phyloP scores from a whole-genome alignment of 2,797 vertebrate species.

The Dipus sagitta region DNA sequence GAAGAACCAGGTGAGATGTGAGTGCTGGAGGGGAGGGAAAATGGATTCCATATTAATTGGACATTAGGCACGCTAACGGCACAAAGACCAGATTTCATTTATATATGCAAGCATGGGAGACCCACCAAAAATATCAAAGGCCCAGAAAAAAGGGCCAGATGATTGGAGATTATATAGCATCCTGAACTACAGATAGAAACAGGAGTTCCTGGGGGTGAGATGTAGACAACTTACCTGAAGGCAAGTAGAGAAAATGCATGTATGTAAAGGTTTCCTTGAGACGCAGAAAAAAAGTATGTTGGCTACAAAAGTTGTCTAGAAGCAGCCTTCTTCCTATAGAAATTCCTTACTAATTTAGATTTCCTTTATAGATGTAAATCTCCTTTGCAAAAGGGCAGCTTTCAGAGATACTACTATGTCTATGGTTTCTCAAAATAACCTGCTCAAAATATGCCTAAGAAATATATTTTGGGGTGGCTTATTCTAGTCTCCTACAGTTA shows the following conservation, averaged over 20 bases:
- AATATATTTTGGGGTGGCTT: background rate
- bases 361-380: constrained; percentile 40
- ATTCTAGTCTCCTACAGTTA: background rate
- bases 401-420: constrained; percentile 4
- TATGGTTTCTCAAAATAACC: constrained; percentile 54
- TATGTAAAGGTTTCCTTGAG: background rate
- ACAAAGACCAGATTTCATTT: background rate
- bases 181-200: background rate
- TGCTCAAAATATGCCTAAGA: constrained; percentile 38
- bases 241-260: background rate
- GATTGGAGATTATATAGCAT: background rate
- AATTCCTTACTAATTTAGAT: background rate
- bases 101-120: background rate
- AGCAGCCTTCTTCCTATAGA: background rate
- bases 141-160: background rate
- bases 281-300: background rate
- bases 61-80: background rate
- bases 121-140: background rate
- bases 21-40: background rate
- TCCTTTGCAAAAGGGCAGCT: constrained; percentile 31
- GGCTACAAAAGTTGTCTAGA: background rate
- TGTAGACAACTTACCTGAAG: background rate
- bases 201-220: background rate
- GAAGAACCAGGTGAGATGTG: background rate
- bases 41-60: background rate